Conservation (phyloP, 1,140 invertebrate species). For the Ylistrum balloti region DNA sequence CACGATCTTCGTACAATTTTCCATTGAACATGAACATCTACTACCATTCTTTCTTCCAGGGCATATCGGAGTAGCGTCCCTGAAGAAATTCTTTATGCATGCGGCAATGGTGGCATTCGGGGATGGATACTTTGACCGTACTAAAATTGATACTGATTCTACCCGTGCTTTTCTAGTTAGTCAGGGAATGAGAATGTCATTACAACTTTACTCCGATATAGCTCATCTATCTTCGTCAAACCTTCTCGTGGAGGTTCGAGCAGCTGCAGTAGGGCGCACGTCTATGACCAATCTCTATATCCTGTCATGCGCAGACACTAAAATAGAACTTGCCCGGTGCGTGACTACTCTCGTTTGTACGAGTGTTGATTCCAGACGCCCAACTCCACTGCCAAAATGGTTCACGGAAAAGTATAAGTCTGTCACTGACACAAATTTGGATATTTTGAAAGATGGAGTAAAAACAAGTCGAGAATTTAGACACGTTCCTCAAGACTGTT, state of each 20-base stretch:
- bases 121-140: not conserved
- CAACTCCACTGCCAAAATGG: not conserved
- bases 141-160: not conserved
- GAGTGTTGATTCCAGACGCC: not conserved
- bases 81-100: not conserved
- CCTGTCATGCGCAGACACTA: constrained; percentile 22
- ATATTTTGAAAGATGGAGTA: not conserved
- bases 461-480: not conserved
- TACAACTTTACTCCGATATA: not conserved
- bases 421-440: not conserved
- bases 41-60: not conserved
- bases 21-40: too few species aligned
- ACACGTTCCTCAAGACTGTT: not conserved
- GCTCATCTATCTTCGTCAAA: not conserved
- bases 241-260: not conserved
- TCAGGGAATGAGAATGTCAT: not conserved
- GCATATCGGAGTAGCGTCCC: not conserved
- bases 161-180: not conserved
- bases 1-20: too few species aligned
- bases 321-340: not conserved
- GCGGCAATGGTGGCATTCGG: not conserved
- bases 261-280: not conserved
- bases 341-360: not conserved
- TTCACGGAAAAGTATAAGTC: not conserved
- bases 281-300: constrained; percentile 23